phyloP scores from a whole-genome alignment of 23 tunicate species.

The Botrylloides violaceus region DNA sequence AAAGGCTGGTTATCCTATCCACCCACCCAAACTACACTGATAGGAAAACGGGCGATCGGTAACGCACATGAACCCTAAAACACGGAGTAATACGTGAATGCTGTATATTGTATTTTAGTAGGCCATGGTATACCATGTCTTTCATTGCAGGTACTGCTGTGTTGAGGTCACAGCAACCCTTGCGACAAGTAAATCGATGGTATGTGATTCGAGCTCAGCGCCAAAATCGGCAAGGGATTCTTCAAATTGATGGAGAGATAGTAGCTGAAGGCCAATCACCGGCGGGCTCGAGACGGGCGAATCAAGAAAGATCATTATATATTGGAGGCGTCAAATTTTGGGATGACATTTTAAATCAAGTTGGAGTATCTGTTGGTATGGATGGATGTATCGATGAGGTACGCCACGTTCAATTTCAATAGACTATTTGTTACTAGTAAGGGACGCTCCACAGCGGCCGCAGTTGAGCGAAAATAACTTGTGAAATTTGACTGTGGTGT shows the following conservation, averaged over 20 bases:
- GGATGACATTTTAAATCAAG: conserved; percentile 41
- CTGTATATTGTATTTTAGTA: no score
- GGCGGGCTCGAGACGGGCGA: conserved; percentile 24
- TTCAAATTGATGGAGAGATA: conserved; percentile 53
- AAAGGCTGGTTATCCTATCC: no score
- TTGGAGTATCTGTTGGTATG: conserved; percentile 46
- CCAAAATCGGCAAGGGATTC: conserved; percentile 33
- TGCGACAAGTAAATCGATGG: conserved; percentile 59
- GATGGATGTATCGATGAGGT: conserved; percentile 76
- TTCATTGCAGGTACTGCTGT: conserved; percentile 45
- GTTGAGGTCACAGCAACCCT: conserved; percentile 24
- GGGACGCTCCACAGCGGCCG: no score
- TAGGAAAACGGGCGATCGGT: no score
- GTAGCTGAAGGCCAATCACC: conserved; percentile 44
- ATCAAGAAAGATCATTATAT: conserved; percentile 37
- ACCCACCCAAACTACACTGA: no score
- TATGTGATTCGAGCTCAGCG: conserved; percentile 45
- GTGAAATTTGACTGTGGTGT: no score
- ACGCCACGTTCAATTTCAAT: background rate
- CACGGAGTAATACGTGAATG: no score
- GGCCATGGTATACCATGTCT: no score
- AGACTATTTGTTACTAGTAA: background rate
- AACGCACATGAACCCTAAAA: no score
- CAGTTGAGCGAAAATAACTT: no score
- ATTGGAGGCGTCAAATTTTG: conserved; percentile 72